phyloP scores from a whole-genome alignment of 23 tunicate species.

The Phallusia fumigata region DNA sequence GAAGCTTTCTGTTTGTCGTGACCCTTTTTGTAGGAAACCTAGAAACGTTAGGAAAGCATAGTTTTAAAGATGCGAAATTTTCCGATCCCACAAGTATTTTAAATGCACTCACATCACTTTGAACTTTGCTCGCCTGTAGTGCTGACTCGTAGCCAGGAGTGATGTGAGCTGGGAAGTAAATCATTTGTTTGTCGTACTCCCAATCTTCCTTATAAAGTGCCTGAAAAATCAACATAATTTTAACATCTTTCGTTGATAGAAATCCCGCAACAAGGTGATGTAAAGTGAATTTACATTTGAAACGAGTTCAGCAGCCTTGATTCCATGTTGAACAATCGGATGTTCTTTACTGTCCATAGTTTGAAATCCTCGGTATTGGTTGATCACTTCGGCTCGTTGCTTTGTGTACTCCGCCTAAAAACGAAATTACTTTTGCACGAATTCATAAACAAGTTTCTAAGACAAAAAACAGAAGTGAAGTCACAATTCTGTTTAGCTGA shows the following conservation, averaged over 20 bases:
- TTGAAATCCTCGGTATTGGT: constrained; percentile 86
- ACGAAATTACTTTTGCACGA: neutral
- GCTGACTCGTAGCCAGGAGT: constrained; percentile 93
- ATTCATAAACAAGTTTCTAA: neutral
- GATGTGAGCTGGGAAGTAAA: constrained; percentile 93
- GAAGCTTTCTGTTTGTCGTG: constrained; percentile 32
- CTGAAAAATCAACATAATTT: constrained; percentile 18
- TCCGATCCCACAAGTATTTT: too few relatives aligned
- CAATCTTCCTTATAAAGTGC: constrained; percentile 84
- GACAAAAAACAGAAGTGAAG: too few relatives aligned
- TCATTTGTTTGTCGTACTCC: constrained; percentile 79
- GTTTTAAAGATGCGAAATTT: too few relatives aligned
- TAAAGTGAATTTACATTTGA: constrained; percentile 58
- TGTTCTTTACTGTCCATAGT: constrained; percentile 84
- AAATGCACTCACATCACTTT: constrained; percentile 65
- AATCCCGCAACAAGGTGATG: too few relatives aligned
- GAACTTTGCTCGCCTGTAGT: constrained; percentile 43
- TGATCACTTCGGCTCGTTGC: constrained; percentile 67
- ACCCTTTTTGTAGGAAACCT: constrained; percentile 75
- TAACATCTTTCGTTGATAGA: too few relatives aligned
- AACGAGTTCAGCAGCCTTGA: constrained; percentile 84
- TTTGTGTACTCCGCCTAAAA: constrained; percentile 74
- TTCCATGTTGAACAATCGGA: constrained; percentile 93
- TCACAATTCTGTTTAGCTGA: too few relatives aligned
- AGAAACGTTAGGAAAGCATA: too few relatives aligned